Evolutionary conservation across 2,113 vertebrate genomes (phyloP), one percentile per base, ranked within the genome.

Genomic region (Cyanocitta stelleri): DNA sequence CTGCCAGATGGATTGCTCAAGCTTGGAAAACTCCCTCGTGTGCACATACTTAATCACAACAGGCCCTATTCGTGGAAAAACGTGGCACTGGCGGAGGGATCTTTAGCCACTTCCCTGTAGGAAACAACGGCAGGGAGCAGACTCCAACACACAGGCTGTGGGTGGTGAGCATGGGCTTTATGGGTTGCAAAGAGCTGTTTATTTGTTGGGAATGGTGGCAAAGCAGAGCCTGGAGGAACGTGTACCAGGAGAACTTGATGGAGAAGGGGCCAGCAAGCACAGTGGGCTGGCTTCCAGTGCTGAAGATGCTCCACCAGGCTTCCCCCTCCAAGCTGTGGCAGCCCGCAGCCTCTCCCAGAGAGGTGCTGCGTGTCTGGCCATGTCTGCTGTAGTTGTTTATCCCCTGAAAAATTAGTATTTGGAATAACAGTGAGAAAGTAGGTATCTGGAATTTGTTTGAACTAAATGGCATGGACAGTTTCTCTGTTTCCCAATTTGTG

Each of bases 1-100:
- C 72, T 95, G 98, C 98, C 98, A 98, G 93, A 97, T 51, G 94
- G 93, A 97, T 98, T 98, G 97, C 98, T 97, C 95, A 98, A 98
- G 80, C 89, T 74, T 98, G 98, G 97, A 98, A 96, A 81, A 75
- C 82, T 72, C 69, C 96, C 87, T 89, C 64, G 20, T 96, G 88
- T 2, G 29, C 96, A 95, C 95, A 85, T 22, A 96, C 72, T 97
- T 94, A 64, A 97, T 97, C 97, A 95, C 23, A 55, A 90, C 79
- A 92, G 95, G 91, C 95, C 33, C 59, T 58, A 7, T 94, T 96
- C 11, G 3, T 61, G 96, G 95, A 97, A 98, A 97, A 97, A 96
- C 83, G 73, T 94, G 93, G 92, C 90, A 87, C 85, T 2, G 27
- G 64, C 1, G 10, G 90, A 86, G 93, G 94, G 77, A 27, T 32